A percentile compares a stretch with the other conserved stretches of the same genome.
phyloP scores from a whole-genome alignment of 2,113 vertebrate species.

The Pardalotus punctatus region DNA sequence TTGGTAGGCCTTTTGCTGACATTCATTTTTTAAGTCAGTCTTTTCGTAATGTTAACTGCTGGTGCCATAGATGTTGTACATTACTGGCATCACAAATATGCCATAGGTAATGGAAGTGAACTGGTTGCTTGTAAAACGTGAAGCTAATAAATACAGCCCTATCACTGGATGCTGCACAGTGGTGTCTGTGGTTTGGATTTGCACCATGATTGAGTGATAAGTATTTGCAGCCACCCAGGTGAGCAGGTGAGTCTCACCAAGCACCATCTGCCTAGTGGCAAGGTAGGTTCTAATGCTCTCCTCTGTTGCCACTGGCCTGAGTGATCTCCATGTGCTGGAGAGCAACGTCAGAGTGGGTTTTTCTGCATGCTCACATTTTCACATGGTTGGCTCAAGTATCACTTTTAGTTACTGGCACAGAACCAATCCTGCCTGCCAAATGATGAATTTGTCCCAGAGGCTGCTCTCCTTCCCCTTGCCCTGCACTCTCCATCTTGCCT shows the following conservation, averaged over 20 bases:
- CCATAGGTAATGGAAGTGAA: neutral
- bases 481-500: fast-evolving
- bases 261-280: fast-evolving
- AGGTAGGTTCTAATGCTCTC: neutral
- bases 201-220: neutral
- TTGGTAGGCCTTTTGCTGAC: neutral
- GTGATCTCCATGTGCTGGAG: neutral
- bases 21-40: neutral
- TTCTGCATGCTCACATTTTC: neutral
- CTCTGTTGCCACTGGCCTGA: neutral
- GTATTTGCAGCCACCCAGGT: neutral
- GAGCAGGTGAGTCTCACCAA: neutral
- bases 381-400: neutral
- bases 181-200: neutral
- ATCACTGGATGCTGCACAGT: neutral
- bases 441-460: neutral
- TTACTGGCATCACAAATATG: neutral
- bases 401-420: neutral
- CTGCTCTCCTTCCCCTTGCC: neutral
- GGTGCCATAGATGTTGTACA: neutral
- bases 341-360: neutral
- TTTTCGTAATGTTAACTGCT: neutral
- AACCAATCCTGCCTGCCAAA: neutral
- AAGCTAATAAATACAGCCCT: neutral
- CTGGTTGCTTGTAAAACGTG: neutral